phyloP scores from a whole-genome alignment of 2,113 vertebrate genomes.

The Malurus alboscapulatus region DNA sequence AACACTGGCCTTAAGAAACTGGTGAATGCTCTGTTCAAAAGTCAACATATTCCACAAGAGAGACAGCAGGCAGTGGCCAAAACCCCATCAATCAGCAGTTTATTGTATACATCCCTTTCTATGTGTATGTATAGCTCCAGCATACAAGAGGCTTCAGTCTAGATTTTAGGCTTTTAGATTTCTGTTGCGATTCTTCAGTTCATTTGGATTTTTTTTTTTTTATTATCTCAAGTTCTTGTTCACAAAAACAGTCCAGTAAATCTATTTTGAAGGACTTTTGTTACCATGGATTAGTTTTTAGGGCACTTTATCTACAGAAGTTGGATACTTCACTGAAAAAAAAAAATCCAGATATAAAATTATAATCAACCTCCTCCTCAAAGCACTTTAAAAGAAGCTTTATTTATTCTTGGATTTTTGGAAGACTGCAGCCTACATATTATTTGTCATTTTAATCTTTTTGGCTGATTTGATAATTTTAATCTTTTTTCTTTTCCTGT shows the following conservation, averaged over 20 bases:
- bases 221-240: neutral
- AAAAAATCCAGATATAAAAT: conserved; percentile 29
- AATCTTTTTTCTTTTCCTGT: conserved; percentile 47
- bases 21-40: neutral
- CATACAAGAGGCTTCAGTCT: neutral
- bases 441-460: conserved; percentile 71
- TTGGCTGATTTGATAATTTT: conserved; percentile 57
- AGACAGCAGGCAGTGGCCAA: neutral
- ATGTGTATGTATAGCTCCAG: neutral
- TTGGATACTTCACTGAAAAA: conserved; percentile 27
- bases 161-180: neutral
- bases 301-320: neutral
- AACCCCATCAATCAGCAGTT: neutral
- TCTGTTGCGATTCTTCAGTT: neutral
- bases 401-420: conserved; percentile 68
- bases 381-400: conserved; percentile 58
- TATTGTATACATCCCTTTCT: neutral
- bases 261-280: neutral
- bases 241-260: neutral
- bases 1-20: neutral
- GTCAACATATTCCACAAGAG: neutral
- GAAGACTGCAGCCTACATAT: conserved; percentile 59
- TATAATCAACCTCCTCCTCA: conserved; percentile 60
- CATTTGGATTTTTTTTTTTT: neutral
- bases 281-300: neutral